Percentiles rank a stretch among this genome's conserved stretches.
phyloP scores from a whole-genome alignment of 2,113 vertebrate genomes.

The Notothenia rossii region DNA sequence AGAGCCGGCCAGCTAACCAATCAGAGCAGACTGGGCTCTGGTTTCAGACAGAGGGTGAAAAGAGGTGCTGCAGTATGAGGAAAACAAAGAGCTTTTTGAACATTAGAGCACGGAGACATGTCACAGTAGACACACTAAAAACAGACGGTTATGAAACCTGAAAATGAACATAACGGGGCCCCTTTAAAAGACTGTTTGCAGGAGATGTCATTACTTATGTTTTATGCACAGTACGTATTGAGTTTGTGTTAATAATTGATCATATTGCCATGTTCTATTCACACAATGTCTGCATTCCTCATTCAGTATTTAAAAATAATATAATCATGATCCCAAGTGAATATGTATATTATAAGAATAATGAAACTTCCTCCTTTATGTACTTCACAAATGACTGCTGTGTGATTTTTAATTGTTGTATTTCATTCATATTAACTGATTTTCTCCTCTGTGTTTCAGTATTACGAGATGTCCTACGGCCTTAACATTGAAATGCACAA shows the following conservation, averaged over 20 bases:
- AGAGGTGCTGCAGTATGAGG: too few relatives aligned
- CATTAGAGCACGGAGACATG: too few relatives aligned
- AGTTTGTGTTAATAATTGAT: neutral
- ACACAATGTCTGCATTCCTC: neutral
- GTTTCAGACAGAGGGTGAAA: too few relatives aligned
- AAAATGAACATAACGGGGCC: too few relatives aligned
- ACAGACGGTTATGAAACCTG: too few relatives aligned
- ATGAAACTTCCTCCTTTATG: neutral
- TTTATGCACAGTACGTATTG: neutral
- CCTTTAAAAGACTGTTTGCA: neutral
- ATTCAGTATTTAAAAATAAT: neutral
- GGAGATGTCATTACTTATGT: neutral
- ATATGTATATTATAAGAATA: neutral
- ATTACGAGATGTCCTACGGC: conserved; percentile 99
- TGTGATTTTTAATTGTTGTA: neutral
- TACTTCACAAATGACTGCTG: neutral
- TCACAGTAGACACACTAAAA: too few relatives aligned
- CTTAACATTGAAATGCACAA: conserved; percentile 99
- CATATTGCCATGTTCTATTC: neutral
- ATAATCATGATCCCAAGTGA: too few relatives aligned
- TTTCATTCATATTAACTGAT: conserved; percentile 15
- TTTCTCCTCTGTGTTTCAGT: conserved; percentile 84
- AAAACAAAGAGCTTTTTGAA: too few relatives aligned
- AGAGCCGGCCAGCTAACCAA: too few relatives aligned
- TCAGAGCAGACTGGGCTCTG: too few relatives aligned